Conservation (phyloP, 1,140 invertebrate genomes). For the Bombus affinis region DNA sequence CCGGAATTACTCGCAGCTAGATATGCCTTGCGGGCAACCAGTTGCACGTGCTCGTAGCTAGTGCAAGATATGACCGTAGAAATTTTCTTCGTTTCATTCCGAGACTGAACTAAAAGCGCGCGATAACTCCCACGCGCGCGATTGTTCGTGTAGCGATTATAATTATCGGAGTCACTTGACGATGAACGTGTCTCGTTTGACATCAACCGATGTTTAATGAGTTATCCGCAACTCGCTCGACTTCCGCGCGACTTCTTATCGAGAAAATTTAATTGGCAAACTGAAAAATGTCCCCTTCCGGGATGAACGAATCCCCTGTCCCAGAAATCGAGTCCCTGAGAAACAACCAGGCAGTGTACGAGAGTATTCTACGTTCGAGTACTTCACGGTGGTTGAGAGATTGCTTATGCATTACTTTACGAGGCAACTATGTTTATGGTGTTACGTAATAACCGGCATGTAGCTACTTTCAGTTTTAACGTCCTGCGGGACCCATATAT, state of each 20-base stretch:
- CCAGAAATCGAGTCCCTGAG: neutral
- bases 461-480: constrained; percentile 1
- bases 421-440: neutral
- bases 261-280: neutral
- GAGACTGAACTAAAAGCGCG: neutral
- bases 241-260: too few relatives aligned
- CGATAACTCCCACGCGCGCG: neutral
- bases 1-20: neutral
- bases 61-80: neutral
- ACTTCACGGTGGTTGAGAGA: neutral
- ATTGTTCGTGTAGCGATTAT: neutral
- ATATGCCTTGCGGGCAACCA: constrained; percentile 32
- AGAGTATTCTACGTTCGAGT: neutral
- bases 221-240: neutral
- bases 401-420: neutral
- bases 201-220: constrained; percentile 1
- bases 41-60: constrained; percentile 6
- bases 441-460: neutral
- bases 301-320: neutral
- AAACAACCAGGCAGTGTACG: neutral
- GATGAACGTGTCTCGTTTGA: neutral
- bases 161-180: neutral
- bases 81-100: neutral
- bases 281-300: neutral
- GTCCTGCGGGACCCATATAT: neutral